Evolutionary conservation across 2,888 invertebrate genomes (phyloP).

Genomic region (Leptarthrus brevirostris): DNA sequence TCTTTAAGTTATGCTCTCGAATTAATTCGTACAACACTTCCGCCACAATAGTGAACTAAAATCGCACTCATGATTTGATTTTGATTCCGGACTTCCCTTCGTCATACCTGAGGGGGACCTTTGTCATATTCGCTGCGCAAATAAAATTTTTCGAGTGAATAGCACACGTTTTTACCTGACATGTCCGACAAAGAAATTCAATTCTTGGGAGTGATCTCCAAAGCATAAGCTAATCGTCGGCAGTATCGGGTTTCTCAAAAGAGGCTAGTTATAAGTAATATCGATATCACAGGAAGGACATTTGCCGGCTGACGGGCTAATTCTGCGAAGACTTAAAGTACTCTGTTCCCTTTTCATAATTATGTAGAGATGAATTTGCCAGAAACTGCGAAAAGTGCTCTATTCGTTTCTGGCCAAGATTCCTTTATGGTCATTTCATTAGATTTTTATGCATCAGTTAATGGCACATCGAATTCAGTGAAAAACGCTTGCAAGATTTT

Average conservation of each 20-base stretch:
- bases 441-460: too few species aligned
- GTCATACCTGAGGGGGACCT: slow-evolving; percentile 36
- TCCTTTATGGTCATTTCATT: too few species aligned
- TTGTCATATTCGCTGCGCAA: slow-evolving; percentile 35
- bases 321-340: neutral
- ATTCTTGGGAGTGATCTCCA: slow-evolving; percentile 24
- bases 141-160: neutral
- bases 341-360: neutral
- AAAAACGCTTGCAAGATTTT: too few species aligned
- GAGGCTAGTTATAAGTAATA: slow-evolving; percentile 31
- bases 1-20: slow-evolving; percentile 10
- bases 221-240: slow-evolving; percentile 44
- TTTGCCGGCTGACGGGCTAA: neutral
- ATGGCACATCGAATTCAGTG: too few species aligned
- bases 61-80: slow-evolving; percentile 23
- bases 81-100: slow-evolving; percentile 11
- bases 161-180: slow-evolving; percentile 33
- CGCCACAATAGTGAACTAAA: slow-evolving; percentile 24
- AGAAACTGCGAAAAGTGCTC: too few species aligned
- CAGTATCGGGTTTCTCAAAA: slow-evolving; percentile 36
- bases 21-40: slow-evolving; percentile 34
- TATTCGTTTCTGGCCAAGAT: too few species aligned
- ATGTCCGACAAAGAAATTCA: slow-evolving; percentile 21
- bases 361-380: neutral
- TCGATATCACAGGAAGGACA: slow-evolving; percentile 25